phyloP scores from a whole-genome alignment of 1,140 invertebrate genomes.

The Magallana gigas region DNA sequence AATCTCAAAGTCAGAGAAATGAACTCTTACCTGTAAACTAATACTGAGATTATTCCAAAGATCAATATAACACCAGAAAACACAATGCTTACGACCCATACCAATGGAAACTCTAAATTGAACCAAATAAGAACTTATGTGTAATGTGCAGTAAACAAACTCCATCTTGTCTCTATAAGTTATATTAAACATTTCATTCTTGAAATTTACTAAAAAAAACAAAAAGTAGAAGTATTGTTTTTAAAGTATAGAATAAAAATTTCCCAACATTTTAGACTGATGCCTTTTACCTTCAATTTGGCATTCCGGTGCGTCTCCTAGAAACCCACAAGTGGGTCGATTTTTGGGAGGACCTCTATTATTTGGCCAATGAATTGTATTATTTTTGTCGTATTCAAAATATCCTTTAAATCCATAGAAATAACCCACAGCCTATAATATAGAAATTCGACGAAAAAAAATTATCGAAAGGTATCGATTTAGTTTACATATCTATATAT shows the following conservation, averaged over 20 bases:
- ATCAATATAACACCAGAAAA: slow-evolving; percentile 45
- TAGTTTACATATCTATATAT: not conserved
- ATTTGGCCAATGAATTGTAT: slow-evolving; percentile 49
- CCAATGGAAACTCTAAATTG: slow-evolving; percentile 29
- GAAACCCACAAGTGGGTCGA: slow-evolving; percentile 47
- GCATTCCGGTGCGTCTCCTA: slow-evolving; percentile 52
- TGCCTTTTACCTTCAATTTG: slow-evolving; percentile 23
- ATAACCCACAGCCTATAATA: slow-evolving; percentile 82
- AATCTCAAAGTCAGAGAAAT: not conserved
- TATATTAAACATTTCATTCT: too few relatives aligned
- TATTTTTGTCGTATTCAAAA: slow-evolving; percentile 11
- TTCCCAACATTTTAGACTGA: too few relatives aligned
- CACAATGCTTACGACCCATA: slow-evolving; percentile 10
- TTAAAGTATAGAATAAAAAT: too few relatives aligned
- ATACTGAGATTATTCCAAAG: not conserved
- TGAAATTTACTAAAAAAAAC: too few relatives aligned
- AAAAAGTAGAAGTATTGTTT: too few relatives aligned
- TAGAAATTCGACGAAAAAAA: too few relatives aligned
- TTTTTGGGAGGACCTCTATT: slow-evolving; percentile 48
- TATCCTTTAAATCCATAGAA: slow-evolving; percentile 35
- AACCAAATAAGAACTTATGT: not conserved
- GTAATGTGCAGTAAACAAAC: not conserved
- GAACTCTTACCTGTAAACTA: slow-evolving; percentile 34
- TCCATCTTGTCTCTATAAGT: not conserved
- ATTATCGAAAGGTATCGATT: not conserved